Percentiles rank a stretch among this genome's conserved stretches.
These are phyloP conservation scores for Balanococcus diminutus DNA, from an alignment of 2,888 invertebrate species.

Conservation along the genomic window DNA sequence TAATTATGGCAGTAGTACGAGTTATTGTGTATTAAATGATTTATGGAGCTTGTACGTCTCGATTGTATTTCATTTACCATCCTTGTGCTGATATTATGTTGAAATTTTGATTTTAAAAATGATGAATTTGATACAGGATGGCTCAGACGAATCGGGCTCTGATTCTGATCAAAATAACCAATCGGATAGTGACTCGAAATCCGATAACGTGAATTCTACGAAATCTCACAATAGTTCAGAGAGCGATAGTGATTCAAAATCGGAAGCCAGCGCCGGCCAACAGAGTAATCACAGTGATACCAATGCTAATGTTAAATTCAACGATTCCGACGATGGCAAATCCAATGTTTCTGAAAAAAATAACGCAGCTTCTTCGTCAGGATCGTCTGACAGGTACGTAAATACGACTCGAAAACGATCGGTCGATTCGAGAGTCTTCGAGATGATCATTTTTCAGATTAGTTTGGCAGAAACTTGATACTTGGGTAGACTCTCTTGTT, in stretches of 20 bases:
- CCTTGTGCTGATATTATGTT: neutral
- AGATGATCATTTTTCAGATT: too few relatives aligned
- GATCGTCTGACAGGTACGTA: constrained; percentile 68
- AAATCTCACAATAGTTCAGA: constrained; percentile 20
- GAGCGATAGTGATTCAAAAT: constrained; percentile 58
- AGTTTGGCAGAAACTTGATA: too few relatives aligned
- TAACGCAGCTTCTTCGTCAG: constrained; percentile 57
- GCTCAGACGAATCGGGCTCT: constrained; percentile 70
- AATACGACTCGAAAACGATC: neutral
- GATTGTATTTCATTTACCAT: neutral
- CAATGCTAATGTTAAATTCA: constrained; percentile 48
- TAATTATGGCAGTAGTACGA: too few relatives aligned
- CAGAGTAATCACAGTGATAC: neutral
- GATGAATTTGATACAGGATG: constrained; percentile 54
- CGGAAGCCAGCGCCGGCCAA: constrained; percentile 38
- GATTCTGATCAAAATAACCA: constrained; percentile 62
- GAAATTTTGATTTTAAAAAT: constrained; percentile 53
- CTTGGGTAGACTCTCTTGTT: too few relatives aligned
- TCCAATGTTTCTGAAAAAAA: constrained; percentile 57
- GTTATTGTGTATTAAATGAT: too few relatives aligned
- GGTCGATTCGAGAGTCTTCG: neutral
- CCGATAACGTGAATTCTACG: constrained; percentile 53
- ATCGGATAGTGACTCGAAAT: constrained; percentile 57
- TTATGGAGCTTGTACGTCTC: neutral
- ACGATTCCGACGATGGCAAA: constrained; percentile 59